These are phyloP conservation scores for Phrynocephalus vlangalii DNA, from an alignment of 2,797 vertebrate species.

Conservation along the genomic window DNA sequence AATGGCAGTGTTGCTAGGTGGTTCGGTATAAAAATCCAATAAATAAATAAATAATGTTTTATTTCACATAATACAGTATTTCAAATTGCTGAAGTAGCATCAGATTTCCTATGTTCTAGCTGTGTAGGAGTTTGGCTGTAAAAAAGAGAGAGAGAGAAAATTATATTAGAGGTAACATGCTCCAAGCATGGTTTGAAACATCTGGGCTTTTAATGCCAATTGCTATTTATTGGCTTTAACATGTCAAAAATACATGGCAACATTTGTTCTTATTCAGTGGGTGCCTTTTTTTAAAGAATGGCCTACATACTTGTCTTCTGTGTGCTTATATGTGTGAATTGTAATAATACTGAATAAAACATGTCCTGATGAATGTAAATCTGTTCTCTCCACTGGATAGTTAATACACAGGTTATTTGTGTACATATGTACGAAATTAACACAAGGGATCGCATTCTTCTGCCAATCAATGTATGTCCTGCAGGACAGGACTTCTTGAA, in stretches of 20 bases:
- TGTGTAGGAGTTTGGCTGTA: slow-evolving; percentile 40
- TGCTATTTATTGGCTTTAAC: slow-evolving; percentile 48
- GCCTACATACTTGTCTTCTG: slow-evolving; percentile 55
- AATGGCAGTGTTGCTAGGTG: no score
- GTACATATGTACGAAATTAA: slow-evolving; percentile 73
- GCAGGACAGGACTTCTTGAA: slow-evolving; percentile 78
- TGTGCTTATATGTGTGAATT: slow-evolving; percentile 62
- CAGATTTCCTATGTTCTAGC: slow-evolving; percentile 27
- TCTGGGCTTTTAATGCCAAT: slow-evolving; percentile 24
- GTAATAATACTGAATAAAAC: slow-evolving; percentile 57
- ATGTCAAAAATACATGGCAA: slow-evolving; percentile 51
- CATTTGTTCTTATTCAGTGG: slow-evolving; percentile 54
- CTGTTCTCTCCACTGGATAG: slow-evolving; percentile 69
- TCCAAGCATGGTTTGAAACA: slow-evolving; percentile 35
- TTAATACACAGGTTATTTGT: slow-evolving; percentile 70
- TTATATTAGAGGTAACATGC: slow-evolving; percentile 55
- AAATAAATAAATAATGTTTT: neutral
- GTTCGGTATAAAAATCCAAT: no score
- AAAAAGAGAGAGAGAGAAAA: neutral
- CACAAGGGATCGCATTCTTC: slow-evolving; percentile 68
- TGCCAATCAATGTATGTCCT: slow-evolving; percentile 76
- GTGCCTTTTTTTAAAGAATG: slow-evolving; percentile 75
- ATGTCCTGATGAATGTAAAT: slow-evolving; percentile 76
- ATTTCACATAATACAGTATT: neutral
- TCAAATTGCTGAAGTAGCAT: slow-evolving; percentile 1